A percentile compares a stretch with the other conserved stretches of the same genome.
Evolutionary conservation across 2,113 vertebrate genomes (phyloP).

Genomic region (Tautogolabrus adspersus): DNA sequence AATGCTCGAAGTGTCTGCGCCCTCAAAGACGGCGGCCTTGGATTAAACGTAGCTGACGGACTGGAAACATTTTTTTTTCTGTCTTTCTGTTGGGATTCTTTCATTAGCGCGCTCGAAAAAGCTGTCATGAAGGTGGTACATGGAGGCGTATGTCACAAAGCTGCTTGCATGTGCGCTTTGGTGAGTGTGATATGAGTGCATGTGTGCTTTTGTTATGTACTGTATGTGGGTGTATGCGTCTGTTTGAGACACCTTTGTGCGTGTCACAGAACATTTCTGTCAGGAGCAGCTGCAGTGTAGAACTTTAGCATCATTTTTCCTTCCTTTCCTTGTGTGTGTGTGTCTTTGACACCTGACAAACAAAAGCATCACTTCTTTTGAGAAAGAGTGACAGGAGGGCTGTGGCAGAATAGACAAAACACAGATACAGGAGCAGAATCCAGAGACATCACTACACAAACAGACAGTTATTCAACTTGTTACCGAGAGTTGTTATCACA

Average conservation of each 20-base stretch:
- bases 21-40: slow-evolving; percentile 38
- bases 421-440: neutral
- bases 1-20: slow-evolving; percentile 56
- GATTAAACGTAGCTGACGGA: slow-evolving; percentile 70
- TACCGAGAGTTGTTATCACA: slow-evolving; percentile 31
- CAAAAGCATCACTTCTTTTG: slow-evolving; percentile 36
- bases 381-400: slow-evolving; percentile 60
- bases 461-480: slow-evolving; percentile 14
- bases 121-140: slow-evolving; percentile 15
- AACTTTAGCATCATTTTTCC: neutral
- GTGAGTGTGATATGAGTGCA: slow-evolving; percentile 1
- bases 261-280: slow-evolving; percentile 3
- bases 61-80: slow-evolving; percentile 51
- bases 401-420: slow-evolving; percentile 32
- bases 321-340: neutral
- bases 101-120: slow-evolving; percentile 40
- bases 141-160: slow-evolving; percentile 24
- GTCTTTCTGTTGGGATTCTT: slow-evolving; percentile 51
- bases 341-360: slow-evolving; percentile 64
- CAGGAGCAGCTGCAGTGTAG: neutral
- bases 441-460: slow-evolving; percentile 11
- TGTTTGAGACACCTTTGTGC: neutral
- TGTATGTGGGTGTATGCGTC: slow-evolving; percentile 11
- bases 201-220: slow-evolving; percentile 27
- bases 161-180: slow-evolving; percentile 8